phyloP scores from a whole-genome alignment of 2,888 invertebrate genomes.

The Heliconius ethilla region DNA sequence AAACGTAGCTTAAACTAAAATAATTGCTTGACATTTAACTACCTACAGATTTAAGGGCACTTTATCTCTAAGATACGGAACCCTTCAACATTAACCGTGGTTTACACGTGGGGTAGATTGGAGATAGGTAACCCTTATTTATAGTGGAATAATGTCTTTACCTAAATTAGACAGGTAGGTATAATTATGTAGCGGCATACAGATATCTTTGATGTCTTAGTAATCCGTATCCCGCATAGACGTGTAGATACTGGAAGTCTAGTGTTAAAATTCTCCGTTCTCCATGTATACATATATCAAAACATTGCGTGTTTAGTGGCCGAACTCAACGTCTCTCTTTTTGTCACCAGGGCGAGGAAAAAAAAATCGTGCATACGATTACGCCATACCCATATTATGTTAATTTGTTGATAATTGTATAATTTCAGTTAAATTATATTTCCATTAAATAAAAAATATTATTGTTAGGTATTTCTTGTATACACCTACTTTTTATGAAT shows the following conservation, averaged over 20 bases:
- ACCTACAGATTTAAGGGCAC: slow-evolving; percentile 31
- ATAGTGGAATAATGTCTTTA: slow-evolving; percentile 1
- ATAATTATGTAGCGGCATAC: neutral
- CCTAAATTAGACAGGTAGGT: slow-evolving; percentile 1
- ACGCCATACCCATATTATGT: no score
- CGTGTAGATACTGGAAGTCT: no score
- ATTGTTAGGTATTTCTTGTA: no score
- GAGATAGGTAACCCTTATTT: slow-evolving; percentile 27
- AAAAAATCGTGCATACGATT: neutral
- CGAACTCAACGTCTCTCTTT: neutral
- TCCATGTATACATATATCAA: neutral
- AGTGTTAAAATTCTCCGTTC: no score
- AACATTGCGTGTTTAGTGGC: neutral
- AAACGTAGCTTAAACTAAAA: neutral
- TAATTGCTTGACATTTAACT: slow-evolving; percentile 26
- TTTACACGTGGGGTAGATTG: slow-evolving; percentile 39
- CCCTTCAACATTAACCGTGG: slow-evolving; percentile 43
- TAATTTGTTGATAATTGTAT: no score
- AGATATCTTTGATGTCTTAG: neutral
- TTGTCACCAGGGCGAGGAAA: neutral
- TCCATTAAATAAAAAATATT: no score
- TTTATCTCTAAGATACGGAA: slow-evolving; percentile 41
- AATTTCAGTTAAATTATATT: no score
- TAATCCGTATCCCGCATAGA: no score
- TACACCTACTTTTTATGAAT: no score